phyloP scores from a whole-genome alignment of 1,140 invertebrate species.

The Pseudoatta argentina region DNA sequence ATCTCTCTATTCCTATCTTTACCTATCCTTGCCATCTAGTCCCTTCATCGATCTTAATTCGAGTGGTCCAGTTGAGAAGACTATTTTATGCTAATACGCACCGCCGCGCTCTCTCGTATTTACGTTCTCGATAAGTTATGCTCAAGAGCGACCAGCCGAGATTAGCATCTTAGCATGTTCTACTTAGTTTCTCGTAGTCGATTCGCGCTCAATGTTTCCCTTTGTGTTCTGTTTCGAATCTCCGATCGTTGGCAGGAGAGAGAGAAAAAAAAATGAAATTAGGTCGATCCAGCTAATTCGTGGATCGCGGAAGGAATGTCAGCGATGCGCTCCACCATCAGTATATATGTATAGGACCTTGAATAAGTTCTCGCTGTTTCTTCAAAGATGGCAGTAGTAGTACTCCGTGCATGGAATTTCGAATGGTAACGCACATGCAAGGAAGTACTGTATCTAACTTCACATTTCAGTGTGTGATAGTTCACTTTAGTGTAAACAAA shows the following conservation, averaged over 20 bases:
- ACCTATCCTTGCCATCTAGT: background rate
- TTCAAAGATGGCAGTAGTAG: no score
- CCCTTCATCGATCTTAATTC: constrained; percentile 43
- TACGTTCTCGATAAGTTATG: constrained; percentile 70
- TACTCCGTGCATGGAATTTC: no score
- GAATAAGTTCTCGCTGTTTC: no score
- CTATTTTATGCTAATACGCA: constrained; percentile 69
- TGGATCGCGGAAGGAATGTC: constrained; percentile 55
- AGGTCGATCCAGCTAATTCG: constrained; percentile 24
- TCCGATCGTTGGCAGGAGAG: background rate
- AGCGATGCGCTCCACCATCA: background rate
- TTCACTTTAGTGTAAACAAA: no score
- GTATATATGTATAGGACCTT: no score
- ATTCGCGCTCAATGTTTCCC: background rate
- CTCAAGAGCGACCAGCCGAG: constrained; percentile 38
- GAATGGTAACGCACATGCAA: no score
- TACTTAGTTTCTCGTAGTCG: background rate
- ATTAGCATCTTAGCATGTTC: constrained; percentile 68
- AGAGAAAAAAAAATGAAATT: background rate
- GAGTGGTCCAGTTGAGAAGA: constrained; percentile 14
- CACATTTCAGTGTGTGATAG: no score
- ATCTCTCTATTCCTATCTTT: background rate
- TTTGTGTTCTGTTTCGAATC: background rate
- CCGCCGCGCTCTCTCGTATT: constrained; percentile 40
- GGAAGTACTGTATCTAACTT: no score